Percentiles rank a stretch among this genome's conserved stretches.
phyloP scores from a whole-genome alignment of 2,888 invertebrate species.

The Limulus polyphemus region DNA sequence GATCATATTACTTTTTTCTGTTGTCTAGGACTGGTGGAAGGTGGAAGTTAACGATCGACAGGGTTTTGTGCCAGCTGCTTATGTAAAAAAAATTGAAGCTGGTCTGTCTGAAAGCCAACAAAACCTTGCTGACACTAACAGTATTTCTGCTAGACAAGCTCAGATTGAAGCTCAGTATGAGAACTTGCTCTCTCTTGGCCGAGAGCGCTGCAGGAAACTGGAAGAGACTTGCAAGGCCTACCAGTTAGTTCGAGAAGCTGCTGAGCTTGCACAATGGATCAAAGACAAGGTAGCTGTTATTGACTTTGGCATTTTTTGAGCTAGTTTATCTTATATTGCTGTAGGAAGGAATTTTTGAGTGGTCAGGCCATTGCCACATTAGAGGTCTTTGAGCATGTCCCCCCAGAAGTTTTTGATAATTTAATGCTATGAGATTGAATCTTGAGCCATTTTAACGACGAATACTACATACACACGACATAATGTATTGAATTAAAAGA shows the following conservation, averaged over 20 bases:
- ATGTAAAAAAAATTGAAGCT: conserved; percentile 96
- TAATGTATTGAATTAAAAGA: no score
- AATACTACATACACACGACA: no score
- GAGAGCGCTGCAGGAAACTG: conserved; percentile 85
- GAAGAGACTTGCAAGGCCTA: conserved; percentile 97
- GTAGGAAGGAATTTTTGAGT: no score
- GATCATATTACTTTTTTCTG: no score
- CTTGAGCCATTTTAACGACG: no score
- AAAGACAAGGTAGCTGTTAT: conserved; percentile 60
- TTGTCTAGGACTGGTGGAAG: conserved; percentile 88
- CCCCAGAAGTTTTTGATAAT: no score
- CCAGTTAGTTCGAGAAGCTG: conserved; percentile 93
- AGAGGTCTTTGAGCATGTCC: no score
- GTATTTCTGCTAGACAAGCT: conserved; percentile 71
- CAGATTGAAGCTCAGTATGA: conserved; percentile 89
- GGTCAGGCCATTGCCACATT: no score
- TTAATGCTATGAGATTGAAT: no score
- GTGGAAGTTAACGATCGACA: conserved; percentile 95
- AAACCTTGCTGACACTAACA: conserved; percentile 87
- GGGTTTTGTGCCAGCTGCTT: conserved; percentile 93
- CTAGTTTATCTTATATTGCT: no score
- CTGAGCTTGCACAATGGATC: conserved; percentile 95
- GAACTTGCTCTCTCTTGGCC: conserved; percentile 69
- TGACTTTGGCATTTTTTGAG: no score
- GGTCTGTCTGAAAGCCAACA: conserved; percentile 91